These are phyloP conservation scores for Drosophila lutescens DNA, from an alignment of 2,888 invertebrate species.

Conservation along the genomic window DNA sequence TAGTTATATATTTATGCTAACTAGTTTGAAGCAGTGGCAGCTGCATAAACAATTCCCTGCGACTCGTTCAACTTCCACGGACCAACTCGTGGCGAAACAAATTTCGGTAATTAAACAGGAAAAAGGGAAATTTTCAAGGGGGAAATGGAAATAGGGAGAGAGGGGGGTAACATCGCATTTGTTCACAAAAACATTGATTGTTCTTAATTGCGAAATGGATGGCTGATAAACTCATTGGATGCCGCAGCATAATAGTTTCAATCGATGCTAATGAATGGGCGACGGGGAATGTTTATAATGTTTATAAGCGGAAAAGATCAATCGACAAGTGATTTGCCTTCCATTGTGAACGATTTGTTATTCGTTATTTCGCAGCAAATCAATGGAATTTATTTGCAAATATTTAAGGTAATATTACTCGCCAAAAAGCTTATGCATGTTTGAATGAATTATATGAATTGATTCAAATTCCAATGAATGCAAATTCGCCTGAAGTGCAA, in stretches of 20 bases:
- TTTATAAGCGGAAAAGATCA: constrained; percentile 28
- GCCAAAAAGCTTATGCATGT: too few species aligned
- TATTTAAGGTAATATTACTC: too few species aligned
- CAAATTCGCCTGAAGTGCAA: too few species aligned
- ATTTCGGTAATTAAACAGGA: constrained; percentile 37
- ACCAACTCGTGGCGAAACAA: constrained; percentile 24
- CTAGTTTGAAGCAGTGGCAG: constrained; percentile 50
- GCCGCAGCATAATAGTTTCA: constrained; percentile 24
- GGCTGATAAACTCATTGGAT: constrained; percentile 33
- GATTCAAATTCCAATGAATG: too few species aligned
- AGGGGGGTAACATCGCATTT: constrained; percentile 14
- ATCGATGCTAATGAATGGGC: constrained; percentile 30
- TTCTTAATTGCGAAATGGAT: constrained; percentile 36
- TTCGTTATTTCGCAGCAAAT: not conserved
- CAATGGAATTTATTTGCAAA: not conserved
- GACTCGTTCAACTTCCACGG: constrained; percentile 25
- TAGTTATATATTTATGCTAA: constrained; percentile 48
- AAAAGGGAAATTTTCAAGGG: not conserved
- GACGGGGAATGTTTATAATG: constrained; percentile 20
- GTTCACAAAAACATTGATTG: constrained; percentile 38
- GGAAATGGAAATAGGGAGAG: not conserved
- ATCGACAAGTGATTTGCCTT: constrained; percentile 11
- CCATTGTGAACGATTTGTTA: not conserved
- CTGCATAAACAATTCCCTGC: constrained; percentile 59
- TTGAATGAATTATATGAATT: too few species aligned